Base-by-base conservation (phyloP, 1,140 invertebrate species). In the Lethocerus indicus region DNA sequence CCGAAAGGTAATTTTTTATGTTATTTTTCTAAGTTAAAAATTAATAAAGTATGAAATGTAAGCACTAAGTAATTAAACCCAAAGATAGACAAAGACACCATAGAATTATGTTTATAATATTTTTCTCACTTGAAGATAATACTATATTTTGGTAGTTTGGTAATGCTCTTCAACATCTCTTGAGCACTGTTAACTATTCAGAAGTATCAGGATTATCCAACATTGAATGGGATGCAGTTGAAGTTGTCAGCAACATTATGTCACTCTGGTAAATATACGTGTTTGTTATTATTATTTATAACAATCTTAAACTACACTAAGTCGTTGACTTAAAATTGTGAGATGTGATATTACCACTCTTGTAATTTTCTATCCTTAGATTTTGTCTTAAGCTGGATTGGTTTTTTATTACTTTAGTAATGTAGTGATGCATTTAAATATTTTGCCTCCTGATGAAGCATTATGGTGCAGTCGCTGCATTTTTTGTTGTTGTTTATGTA, bases 161-260 rank as follows among this genome's bases (percentile, higher is more conserved):
- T 4, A 75, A 82, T 56, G 71, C 76, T 1, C 64, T 96, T 7
- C 83, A 91, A 57, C 81, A 89, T 66, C 62, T 91, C 50, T 63
- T 95, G 25, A 83, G 83, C 1, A 78, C 73, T 60, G 77, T 79
- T 0, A 76, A 79, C 2, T 90, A 88, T 60, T 71, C 75, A n/a
- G 85, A 91, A 63, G 71, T 91, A 1, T 73, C 85, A 6, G 88
- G 88, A 1, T 63, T 87, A 2, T 81, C 77, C 1, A 89, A 88
- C 61, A 73, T 94, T 0, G 90, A 95, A 67, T 92, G 86, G 86
- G 92, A 95, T 66, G 81, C 83, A 12, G 76, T 82, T 0, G 77
- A 81, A 60, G 75, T 91, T 0, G 79, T 79, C 37, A 75, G 80
- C 1, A 70, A 86, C 58, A 83, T 94, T 40, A 75, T 95, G 73